A percentile compares a stretch with the other conserved stretches of the same genome.
Evolutionary conservation across 2,888 invertebrate species (phyloP).

Genomic region (Harpagoxenus sublaevis): DNA sequence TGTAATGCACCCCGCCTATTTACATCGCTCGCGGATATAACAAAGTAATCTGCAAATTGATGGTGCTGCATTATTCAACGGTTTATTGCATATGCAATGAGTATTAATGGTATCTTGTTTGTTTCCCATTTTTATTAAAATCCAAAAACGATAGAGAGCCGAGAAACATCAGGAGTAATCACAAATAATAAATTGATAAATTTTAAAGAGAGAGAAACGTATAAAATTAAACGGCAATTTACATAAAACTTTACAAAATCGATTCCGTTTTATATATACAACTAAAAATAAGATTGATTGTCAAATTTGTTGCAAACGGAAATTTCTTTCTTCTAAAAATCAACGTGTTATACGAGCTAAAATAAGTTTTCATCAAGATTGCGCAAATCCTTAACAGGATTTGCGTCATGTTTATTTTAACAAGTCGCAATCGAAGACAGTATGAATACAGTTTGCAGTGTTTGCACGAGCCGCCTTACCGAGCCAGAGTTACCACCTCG

Average conservation of each 20-base stretch:
- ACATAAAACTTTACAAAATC: neutral
- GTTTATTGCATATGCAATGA: slow-evolving; percentile 44
- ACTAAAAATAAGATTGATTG: slow-evolving; percentile 5
- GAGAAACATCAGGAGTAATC: neutral
- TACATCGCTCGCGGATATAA: slow-evolving; percentile 41
- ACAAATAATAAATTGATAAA: slow-evolving; percentile 4
- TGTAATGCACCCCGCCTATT: slow-evolving; percentile 43
- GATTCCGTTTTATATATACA: neutral
- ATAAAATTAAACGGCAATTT: neutral
- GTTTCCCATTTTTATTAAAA: slow-evolving; percentile 19
- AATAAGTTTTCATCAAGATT: slow-evolving; percentile 23
- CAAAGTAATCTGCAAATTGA: slow-evolving; percentile 50
- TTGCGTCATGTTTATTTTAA: slow-evolving; percentile 25
- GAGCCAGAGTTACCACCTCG: slow-evolving; percentile 11
- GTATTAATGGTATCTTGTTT: slow-evolving; percentile 38
- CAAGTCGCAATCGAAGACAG: slow-evolving; percentile 24
- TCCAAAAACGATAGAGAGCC: neutral
- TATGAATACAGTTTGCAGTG: slow-evolving; percentile 30
- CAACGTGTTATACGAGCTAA: neutral
- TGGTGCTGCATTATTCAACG: slow-evolving; percentile 39
- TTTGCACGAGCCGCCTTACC: slow-evolving; percentile 15
- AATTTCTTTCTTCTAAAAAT: slow-evolving; percentile 8
- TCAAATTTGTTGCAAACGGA: neutral
- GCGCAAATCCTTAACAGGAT: slow-evolving; percentile 23
- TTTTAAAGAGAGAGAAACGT: neutral